Percentiles rank a stretch among this genome's conserved stretches.
phyloP scores from a whole-genome alignment of 2,888 invertebrate genomes.

The Amorpha juglandis region DNA sequence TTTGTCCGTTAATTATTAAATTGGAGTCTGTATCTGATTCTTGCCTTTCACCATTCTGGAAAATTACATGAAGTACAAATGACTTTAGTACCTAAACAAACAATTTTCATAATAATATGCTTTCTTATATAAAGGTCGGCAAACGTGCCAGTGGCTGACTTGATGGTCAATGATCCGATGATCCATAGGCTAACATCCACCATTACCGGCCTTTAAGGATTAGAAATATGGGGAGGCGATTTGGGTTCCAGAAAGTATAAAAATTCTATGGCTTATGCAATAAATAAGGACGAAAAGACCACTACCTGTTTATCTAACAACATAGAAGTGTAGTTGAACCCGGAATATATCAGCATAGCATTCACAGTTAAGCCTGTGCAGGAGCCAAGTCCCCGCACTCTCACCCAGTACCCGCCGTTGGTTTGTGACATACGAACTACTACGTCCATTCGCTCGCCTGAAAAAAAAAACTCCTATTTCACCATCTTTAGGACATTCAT shows the following conservation, averaged over 20 bases:
- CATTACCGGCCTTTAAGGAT: no score
- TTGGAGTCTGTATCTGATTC: slow-evolving; percentile 38
- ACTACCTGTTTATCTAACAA: slow-evolving; percentile 59
- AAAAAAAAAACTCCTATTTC: no score
- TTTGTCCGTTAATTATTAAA: slow-evolving; percentile 60
- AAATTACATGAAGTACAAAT: no score
- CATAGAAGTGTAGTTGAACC: slow-evolving; percentile 77
- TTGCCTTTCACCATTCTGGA: slow-evolving; percentile 47
- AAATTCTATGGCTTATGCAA: not conserved
- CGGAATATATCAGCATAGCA: slow-evolving; percentile 80
- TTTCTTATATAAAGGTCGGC: no score
- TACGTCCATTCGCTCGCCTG: slow-evolving; percentile 87
- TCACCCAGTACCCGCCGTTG: slow-evolving; percentile 82
- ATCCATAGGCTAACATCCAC: no score
- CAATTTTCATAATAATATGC: no score
- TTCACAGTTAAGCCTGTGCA: slow-evolving; percentile 72
- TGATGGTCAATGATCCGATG: no score
- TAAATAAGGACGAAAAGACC: not conserved
- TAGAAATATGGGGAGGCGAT: no score
- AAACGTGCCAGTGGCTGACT: no score
- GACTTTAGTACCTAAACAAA: no score
- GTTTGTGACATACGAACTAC: slow-evolving; percentile 80
- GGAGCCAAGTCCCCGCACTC: slow-evolving; percentile 75
- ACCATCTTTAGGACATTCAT: no score
- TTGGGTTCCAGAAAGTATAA: not conserved